Conservation (phyloP, 2,888 invertebrate genomes). For the Melanargia galathea region DNA sequence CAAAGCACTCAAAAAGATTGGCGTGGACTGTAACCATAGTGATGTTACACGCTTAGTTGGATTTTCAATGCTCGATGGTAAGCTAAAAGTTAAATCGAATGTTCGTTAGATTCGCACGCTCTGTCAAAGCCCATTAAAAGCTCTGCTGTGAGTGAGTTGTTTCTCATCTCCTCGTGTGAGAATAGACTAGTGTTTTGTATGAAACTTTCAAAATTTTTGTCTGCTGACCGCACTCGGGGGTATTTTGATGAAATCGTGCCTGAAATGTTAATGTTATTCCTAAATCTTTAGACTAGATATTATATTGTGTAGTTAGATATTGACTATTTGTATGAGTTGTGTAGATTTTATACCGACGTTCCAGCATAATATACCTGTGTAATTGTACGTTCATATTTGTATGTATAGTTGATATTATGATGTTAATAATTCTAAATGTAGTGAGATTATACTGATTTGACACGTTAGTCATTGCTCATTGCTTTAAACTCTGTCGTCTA, state of each 20-base stretch:
- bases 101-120: too few species aligned
- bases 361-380: constrained; percentile 49
- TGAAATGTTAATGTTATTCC: constrained; percentile 51
- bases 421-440: constrained; percentile 33
- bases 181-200: neutral
- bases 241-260: constrained; percentile 68
- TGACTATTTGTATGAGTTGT: constrained; percentile 55
- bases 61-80: too few species aligned
- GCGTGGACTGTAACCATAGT: too few species aligned
- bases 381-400: constrained; percentile 55
- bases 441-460: constrained; percentile 17
- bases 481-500: neutral
- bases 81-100: too few species aligned
- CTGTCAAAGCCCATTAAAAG: too few species aligned
- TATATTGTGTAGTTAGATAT: constrained; percentile 32
- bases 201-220: constrained; percentile 4
- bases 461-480: neutral
- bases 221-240: constrained; percentile 29
- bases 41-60: too few species aligned
- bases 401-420: constrained; percentile 44
- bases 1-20: too few species aligned
- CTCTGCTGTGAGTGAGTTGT: too few species aligned
- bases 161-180: neutral
- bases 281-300: constrained; percentile 40
- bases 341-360: constrained; percentile 76